phyloP scores from a whole-genome alignment of 2,888 invertebrate genomes.

The Sabatieria punctata region DNA sequence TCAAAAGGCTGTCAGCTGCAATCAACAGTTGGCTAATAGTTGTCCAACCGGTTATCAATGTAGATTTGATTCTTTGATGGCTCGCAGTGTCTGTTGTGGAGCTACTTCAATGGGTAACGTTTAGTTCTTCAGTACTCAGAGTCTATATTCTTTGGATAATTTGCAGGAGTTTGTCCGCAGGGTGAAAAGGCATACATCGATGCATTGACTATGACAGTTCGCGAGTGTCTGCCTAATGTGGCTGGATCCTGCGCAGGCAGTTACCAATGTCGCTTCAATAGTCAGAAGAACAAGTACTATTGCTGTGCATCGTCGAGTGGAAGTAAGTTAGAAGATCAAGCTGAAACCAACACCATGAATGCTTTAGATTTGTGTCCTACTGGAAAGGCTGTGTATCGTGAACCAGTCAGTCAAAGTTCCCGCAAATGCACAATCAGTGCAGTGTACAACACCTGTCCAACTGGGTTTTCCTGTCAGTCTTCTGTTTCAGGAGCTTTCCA shows the following conservation, averaged over 20 bases:
- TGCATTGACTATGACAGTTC: background rate
- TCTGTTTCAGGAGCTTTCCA: background rate
- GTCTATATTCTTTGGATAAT: too few species aligned
- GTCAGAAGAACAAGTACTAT: background rate
- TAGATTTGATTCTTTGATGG: constrained; percentile 18
- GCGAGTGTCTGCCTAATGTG: constrained; percentile 1
- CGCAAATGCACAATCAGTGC: background rate
- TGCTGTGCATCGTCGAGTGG: constrained; percentile 4
- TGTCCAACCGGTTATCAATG: constrained; percentile 25
- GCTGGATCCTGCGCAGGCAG: background rate
- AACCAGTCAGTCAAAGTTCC: background rate
- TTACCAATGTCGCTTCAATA: constrained; percentile 1
- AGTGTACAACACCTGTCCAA: background rate
- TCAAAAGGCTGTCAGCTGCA: constrained; percentile 14
- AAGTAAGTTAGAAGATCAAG: background rate
- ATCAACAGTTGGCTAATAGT: constrained; percentile 16
- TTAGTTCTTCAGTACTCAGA: too few species aligned
- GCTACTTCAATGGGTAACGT: constrained; percentile 18
- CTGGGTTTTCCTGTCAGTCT: background rate
- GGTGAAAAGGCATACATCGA: constrained; percentile 5
- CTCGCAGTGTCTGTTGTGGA: constrained; percentile 24
- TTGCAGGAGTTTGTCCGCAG: constrained; percentile 11
- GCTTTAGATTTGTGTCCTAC: constrained; percentile 4
- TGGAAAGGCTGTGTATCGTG: background rate
- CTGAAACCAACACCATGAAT: too few species aligned